phyloP scores from a whole-genome alignment of 1,140 invertebrate species.

The Neodiprion virginianus region DNA sequence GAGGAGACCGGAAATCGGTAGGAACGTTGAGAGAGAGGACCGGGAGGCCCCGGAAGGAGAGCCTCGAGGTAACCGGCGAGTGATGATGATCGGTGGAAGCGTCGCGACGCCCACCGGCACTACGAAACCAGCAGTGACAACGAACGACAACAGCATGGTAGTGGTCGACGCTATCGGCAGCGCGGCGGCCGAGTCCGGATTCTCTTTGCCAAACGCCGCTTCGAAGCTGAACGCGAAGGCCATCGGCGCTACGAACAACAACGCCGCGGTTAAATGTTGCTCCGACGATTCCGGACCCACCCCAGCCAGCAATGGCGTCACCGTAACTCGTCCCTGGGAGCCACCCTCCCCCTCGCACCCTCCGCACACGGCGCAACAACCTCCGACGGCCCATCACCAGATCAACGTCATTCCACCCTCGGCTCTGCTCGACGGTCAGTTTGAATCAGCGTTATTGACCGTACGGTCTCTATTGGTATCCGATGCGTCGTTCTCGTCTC shows the following conservation, averaged over 20 bases:
- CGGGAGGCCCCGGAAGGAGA: conserved; percentile 23
- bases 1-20: too few species aligned
- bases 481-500: too few species aligned
- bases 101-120: conserved; percentile 57
- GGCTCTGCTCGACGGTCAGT: conserved; percentile 53
- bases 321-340: conserved; percentile 54
- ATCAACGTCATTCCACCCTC: conserved; percentile 42
- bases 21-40: conserved; percentile 13
- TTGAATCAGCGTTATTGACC: neutral
- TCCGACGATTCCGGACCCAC: conserved; percentile 23
- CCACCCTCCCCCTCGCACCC: conserved; percentile 52
- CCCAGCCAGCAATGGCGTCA: conserved; percentile 34
- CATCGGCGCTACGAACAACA: conserved; percentile 33
- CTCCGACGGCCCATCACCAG: conserved; percentile 47
- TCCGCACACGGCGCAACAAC: conserved; percentile 38
- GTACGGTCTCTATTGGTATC: neutral
- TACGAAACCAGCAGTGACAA: conserved; percentile 47
- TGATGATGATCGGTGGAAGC: conserved; percentile 61
- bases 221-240: conserved; percentile 23
- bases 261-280: conserved; percentile 28
- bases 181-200: conserved; percentile 46
- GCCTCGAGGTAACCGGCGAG: conserved; percentile 33
- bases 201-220: neutral
- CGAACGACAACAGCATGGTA: conserved; percentile 52
- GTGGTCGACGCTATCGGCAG: conserved; percentile 55